phyloP scores from a whole-genome alignment of 2,888 invertebrate species.

The Spisula subtruncata region DNA sequence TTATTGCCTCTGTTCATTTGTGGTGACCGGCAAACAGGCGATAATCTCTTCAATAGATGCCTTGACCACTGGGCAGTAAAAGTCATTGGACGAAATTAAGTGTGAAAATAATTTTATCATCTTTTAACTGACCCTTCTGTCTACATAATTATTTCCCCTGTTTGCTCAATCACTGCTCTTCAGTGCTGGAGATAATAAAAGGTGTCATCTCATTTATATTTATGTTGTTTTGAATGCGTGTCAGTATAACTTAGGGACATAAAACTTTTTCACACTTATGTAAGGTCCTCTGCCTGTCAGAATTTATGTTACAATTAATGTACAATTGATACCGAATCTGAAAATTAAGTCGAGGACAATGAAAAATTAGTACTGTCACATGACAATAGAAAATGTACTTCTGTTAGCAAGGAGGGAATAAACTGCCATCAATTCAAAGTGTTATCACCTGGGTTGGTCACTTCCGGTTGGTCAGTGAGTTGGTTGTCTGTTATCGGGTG shows the following conservation, averaged over 20 bases:
- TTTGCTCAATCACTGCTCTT: constrained; percentile 59
- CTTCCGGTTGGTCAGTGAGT: too few relatives aligned
- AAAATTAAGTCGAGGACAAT: constrained; percentile 24
- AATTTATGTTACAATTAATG: constrained; percentile 52
- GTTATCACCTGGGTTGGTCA: not conserved
- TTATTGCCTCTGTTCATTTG: constrained; percentile 40
- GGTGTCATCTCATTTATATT: constrained; percentile 53
- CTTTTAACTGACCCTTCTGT: constrained; percentile 53
- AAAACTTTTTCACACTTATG: constrained; percentile 57
- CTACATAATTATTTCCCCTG: constrained; percentile 53
- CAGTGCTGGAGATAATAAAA: constrained; percentile 57
- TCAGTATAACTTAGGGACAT: constrained; percentile 54
- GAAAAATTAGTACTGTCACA: not conserved
- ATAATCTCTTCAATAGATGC: constrained; percentile 43
- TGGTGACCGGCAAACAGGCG: constrained; percentile 46
- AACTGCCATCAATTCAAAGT: not conserved
- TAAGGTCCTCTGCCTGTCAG: constrained; percentile 25
- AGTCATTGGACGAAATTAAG: constrained; percentile 63
- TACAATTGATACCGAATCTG: constrained; percentile 32
- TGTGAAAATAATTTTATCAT: constrained; percentile 68
- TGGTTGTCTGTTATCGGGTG: too few relatives aligned
- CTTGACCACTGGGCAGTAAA: constrained; percentile 57
- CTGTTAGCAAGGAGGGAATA: not conserved
- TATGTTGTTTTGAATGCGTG: constrained; percentile 59
- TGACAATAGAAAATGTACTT: not conserved